Conservation (phyloP, 1,140 invertebrate species). For the Proctacanthus coquilletti region DNA sequence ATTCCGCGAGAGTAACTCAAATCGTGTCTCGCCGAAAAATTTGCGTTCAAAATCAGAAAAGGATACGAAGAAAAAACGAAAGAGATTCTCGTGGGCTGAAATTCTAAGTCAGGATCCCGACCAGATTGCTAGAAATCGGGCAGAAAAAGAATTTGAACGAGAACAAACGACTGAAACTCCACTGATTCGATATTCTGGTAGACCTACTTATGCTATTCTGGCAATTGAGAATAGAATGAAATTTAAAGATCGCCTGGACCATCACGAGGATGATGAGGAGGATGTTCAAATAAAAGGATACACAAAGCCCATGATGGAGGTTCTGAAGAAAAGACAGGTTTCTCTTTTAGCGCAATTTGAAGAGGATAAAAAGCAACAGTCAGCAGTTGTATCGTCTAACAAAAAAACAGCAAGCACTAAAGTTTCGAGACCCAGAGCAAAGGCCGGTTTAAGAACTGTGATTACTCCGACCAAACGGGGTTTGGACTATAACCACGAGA, state of each 20-base stretch:
- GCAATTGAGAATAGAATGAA: constrained; percentile 15
- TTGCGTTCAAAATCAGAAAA: constrained; percentile 27
- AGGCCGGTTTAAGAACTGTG: constrained; percentile 1
- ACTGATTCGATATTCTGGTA: constrained; percentile 16
- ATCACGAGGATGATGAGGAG: neutral
- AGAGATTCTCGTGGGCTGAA: constrained; percentile 27
- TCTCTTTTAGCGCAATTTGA: neutral
- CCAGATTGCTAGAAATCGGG: constrained; percentile 27
- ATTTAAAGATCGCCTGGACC: constrained; percentile 5
- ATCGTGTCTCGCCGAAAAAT: constrained; percentile 30
- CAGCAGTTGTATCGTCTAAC: too few relatives aligned
- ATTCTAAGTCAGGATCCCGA: constrained; percentile 27
- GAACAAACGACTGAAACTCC: constrained; percentile 9
- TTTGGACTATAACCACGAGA: neutral
- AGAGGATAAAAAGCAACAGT: neutral
- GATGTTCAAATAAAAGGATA: constrained; percentile 5
- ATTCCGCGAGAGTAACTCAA: constrained; percentile 23
- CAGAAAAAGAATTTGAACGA: constrained; percentile 27
- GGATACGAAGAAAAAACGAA: constrained; percentile 17
- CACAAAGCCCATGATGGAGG: constrained; percentile 7
- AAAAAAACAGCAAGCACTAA: neutral
- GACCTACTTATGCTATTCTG: constrained; percentile 27
- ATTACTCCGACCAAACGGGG: constrained; percentile 1
- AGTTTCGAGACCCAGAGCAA: neutral
- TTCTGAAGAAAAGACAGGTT: constrained; percentile 2